Evolutionary conservation across 2,113 vertebrate genomes (phyloP).

Genomic region (Ranitomeya variabilis): DNA sequence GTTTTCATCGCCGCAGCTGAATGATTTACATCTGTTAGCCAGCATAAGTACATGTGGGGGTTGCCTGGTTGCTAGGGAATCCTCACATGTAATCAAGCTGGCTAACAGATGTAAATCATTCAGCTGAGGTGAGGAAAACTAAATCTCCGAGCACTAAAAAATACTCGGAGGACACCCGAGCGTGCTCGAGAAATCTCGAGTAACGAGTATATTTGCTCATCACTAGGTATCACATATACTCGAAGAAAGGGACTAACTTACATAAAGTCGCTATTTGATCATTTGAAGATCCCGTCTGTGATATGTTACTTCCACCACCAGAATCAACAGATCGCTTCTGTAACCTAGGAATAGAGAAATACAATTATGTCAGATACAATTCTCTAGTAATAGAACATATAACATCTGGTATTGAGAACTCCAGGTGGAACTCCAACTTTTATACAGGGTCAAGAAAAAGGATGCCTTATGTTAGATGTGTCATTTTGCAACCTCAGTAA

Average conservation of each 20-base stretch:
- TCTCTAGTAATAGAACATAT: neutral
- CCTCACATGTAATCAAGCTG: too few relatives aligned
- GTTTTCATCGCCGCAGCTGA: too few relatives aligned
- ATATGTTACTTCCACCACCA: neutral
- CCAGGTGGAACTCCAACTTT: neutral
- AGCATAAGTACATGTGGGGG: too few relatives aligned
- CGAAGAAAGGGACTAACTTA: neutral
- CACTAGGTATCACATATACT: neutral
- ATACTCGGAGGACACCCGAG: too few relatives aligned
- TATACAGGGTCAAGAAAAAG: neutral
- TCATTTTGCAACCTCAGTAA: neutral
- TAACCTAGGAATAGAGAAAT: constrained; percentile 12
- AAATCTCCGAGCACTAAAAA: too few relatives aligned
- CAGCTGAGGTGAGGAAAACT: too few relatives aligned
- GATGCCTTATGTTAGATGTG: neutral
- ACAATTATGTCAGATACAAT: neutral
- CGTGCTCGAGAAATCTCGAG: too few relatives aligned
- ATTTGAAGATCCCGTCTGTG: neutral
- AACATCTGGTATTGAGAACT: constrained; percentile 1
- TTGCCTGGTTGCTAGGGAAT: too few relatives aligned
- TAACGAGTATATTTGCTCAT: too few relatives aligned
- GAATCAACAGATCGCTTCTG: constrained; percentile 26
- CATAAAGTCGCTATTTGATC: neutral
- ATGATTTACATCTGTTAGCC: too few relatives aligned
- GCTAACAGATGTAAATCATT: too few relatives aligned